Base-by-base conservation (phyloP, 2,888 invertebrate species). In the Oscheius sp. region DNA sequence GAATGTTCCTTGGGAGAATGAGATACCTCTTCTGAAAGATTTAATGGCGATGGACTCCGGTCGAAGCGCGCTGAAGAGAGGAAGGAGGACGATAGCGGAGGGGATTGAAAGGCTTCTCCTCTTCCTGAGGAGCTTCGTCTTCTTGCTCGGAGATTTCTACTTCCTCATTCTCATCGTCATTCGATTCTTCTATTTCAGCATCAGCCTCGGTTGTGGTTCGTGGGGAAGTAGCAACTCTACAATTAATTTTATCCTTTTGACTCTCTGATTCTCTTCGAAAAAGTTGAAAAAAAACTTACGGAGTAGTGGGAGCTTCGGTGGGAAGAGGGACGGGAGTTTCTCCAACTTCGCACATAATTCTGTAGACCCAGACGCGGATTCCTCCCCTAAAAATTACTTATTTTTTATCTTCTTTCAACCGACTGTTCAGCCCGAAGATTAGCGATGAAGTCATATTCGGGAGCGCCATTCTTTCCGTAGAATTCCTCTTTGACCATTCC, bases 351-450 rank as follows among this genome's bases (percentile, higher is more conserved):
- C 80, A 81, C 71, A 81, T 81, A 61, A 79, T 74, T 48, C 80
- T 75, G 72, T 81, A 78, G 20, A 81, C 85, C 85, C 85, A 85
- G 53, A 85, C 80, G 37, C 85, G 80, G 29, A 85, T 80, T 31
- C 85, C 85, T 65, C 84, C 84, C 72, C 83, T 83, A 61, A 12
- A 76, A 72, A 50, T 3, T 31, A 37, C 37, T 6, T 15, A 61
- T 17, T 45, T 17, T 61, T 27, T 15, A 17, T 33, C 4, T 27
- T n/a, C 50, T 23, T 31, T 10, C 6, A 64, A 72, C 79, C 71
- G 23, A 83, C 83, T 85, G 85, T 46, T 85, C 85, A 52, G 80
- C 81, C 67, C 85, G 76, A 45, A 82, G 72, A 69, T 83, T 85
- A 31, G 82, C 79, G 61, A 85, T 79, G 68, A 82, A 85, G 70